A percentile compares a stretch with the other conserved stretches of the same genome.
Evolutionary conservation across 2,113 vertebrate species (phyloP).

Genomic region (Orientallactaga bullata): DNA sequence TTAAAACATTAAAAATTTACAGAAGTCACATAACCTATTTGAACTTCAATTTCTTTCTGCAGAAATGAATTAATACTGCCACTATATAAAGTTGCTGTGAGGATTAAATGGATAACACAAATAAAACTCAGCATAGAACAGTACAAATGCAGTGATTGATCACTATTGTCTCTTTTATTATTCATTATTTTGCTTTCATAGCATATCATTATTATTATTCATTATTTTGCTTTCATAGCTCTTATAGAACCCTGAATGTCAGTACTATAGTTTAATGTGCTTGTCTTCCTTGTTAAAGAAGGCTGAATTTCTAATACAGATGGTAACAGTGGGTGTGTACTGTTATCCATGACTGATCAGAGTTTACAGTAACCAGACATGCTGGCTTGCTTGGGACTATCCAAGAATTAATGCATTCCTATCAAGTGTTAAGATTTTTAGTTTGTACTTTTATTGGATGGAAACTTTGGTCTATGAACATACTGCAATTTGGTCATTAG

Average conservation of each 20-base stretch:
- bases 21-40: neutral
- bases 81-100: neutral
- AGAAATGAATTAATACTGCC: neutral
- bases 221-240: neutral
- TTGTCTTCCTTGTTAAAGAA: neutral
- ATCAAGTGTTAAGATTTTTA: neutral
- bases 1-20: neutral
- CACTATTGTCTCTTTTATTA: neutral
- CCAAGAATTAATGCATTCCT: neutral
- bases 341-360: neutral
- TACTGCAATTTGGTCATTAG: too few relatives aligned
- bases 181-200: neutral
- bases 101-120: neutral
- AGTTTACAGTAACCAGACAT: neutral
- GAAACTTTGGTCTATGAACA: too few relatives aligned
- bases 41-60: neutral
- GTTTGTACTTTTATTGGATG: too few relatives aligned
- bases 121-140: neutral
- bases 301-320: neutral
- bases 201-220: neutral
- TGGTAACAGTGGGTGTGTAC: neutral
- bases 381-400: neutral
- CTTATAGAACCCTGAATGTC: neutral
- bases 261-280: neutral
- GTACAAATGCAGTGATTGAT: neutral